These are phyloP conservation scores for Agrilus mali DNA, from an alignment of 2,888 invertebrate genomes.

Conservation along the genomic window DNA sequence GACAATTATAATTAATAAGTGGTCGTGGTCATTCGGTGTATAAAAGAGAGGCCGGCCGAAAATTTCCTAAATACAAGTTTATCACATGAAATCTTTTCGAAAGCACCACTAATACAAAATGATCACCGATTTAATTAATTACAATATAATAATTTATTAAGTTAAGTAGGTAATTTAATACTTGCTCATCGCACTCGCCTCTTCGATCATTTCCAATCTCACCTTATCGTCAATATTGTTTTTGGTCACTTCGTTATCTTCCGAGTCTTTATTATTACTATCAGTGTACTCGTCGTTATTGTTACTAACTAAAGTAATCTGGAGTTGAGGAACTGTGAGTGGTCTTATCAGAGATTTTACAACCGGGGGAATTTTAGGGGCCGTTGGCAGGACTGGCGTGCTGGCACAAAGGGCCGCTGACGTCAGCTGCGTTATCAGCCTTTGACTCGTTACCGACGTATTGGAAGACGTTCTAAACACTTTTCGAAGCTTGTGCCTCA, in stretches of 20 bases:
- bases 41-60: too few relatives aligned
- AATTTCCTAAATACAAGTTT: too few relatives aligned
- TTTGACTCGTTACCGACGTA: slow-evolving; percentile 32
- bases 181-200: slow-evolving; percentile 36
- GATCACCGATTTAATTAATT: slow-evolving; percentile 3
- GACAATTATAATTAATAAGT: too few relatives aligned
- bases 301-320: slow-evolving; percentile 33
- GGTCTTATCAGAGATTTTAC: slow-evolving; percentile 45
- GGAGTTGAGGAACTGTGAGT: slow-evolving; percentile 42
- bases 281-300: slow-evolving; percentile 21
- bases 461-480: slow-evolving; percentile 45
- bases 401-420: slow-evolving; percentile 48
- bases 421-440: slow-evolving; percentile 43
- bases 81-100: too few relatives aligned
- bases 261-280: slow-evolving; percentile 16
- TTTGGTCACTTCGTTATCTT: slow-evolving; percentile 6
- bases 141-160: slow-evolving; percentile 6
- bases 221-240: slow-evolving; percentile 14
- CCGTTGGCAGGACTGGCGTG: slow-evolving; percentile 44
- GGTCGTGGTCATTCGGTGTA: too few relatives aligned
- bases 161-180: too few relatives aligned
- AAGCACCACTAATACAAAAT: slow-evolving; percentile 5
- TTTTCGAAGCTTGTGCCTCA: slow-evolving; percentile 42
- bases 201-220: slow-evolving; percentile 28
- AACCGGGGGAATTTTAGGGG: slow-evolving; percentile 38